phyloP scores from a whole-genome alignment of 2,888 invertebrate genomes.

The Melolontha melolontha region DNA sequence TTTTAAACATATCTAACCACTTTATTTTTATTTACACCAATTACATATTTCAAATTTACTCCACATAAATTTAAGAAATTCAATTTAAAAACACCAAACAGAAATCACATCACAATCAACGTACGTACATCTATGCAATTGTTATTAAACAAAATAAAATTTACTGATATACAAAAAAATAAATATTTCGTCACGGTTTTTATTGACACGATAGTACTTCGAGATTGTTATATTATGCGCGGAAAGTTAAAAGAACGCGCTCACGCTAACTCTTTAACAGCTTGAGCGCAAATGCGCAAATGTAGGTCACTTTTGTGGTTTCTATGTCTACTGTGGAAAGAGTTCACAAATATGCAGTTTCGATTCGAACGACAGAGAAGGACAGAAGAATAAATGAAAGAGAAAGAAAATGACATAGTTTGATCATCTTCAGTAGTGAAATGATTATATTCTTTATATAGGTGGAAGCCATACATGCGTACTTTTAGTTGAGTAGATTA shows the following conservation, averaged over 20 bases:
- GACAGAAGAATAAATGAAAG: neutral
- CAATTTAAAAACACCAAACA: too few relatives aligned
- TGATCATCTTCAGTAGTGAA: neutral
- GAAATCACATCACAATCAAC: too few relatives aligned
- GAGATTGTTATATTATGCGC: conserved; percentile 15
- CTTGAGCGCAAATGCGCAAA: conserved; percentile 14
- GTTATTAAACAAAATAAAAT: neutral
- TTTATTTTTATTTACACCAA: too few relatives aligned
- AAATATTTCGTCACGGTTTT: too few relatives aligned
- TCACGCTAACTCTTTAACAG: neutral
- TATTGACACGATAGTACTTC: neutral
- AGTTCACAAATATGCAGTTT: neutral
- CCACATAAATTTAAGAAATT: too few relatives aligned
- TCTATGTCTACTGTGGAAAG: conserved; percentile 3
- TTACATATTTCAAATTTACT: too few relatives aligned
- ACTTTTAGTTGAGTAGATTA: too few relatives aligned
- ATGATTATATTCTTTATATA: too few relatives aligned
- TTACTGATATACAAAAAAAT: too few relatives aligned
- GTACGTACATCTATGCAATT: neutral
- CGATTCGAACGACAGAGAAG: neutral
- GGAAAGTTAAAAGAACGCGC: conserved; percentile 7
- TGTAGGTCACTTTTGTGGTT: conserved; percentile 37
- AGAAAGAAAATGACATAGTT: neutral
- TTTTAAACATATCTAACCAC: too few relatives aligned
- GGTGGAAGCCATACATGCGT: too few relatives aligned